phyloP scores from a whole-genome alignment of 2,113 vertebrate genomes.

The Malurus cyaneus region DNA sequence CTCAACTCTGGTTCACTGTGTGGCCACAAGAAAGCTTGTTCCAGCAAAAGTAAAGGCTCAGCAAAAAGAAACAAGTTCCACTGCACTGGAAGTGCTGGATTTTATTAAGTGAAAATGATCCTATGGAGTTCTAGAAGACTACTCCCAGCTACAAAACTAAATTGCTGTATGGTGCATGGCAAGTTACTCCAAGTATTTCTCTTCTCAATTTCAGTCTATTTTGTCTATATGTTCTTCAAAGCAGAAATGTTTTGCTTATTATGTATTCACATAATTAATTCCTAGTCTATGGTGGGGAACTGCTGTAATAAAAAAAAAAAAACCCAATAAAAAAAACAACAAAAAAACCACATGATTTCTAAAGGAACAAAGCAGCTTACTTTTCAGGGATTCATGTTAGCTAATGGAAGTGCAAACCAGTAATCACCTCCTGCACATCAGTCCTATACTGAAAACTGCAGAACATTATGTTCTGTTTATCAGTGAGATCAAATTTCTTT shows the following conservation, averaged over 20 bases:
- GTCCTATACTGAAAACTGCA: neutral
- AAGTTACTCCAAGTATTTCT: neutral
- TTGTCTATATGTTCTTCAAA: neutral
- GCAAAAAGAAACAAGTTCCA: slow-evolving; percentile 1
- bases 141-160: neutral
- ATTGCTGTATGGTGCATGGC: neutral
- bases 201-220: neutral
- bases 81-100: neutral
- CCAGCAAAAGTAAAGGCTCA: slow-evolving; percentile 16
- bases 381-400: neutral
- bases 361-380: neutral
- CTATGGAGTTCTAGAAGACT: neutral
- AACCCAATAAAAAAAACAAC: no score
- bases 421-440: neutral
- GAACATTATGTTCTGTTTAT: neutral
- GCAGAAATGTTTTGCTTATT: neutral
- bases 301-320: neutral
- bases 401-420: neutral
- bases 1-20: neutral
- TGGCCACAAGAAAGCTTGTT: slow-evolving; percentile 7
- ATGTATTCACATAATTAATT: neutral
- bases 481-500: neutral
- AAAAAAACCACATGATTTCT: neutral
- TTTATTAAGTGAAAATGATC: slow-evolving; percentile 36
- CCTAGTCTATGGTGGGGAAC: neutral